Evolutionary conservation across 2,888 invertebrate genomes (phyloP), one percentile per base, ranked within the genome.

Genomic region (Encarsia formosa): DNA sequence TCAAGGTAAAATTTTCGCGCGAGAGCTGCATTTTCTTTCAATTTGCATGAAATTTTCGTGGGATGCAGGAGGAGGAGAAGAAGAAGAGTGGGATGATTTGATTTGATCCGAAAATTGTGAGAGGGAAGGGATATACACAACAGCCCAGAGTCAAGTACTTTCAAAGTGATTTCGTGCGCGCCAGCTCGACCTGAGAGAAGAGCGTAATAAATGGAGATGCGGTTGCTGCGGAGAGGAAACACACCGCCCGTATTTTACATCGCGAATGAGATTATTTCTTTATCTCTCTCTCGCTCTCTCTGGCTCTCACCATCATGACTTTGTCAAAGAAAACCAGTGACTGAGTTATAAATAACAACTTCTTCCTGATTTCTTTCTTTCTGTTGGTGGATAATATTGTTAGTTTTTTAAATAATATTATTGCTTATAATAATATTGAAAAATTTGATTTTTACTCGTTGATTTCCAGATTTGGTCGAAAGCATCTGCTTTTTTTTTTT

Each of bases 91-190:
- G 26, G 48, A 40, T 49, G 29, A 54, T 49, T 49, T 42, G 42
- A 50, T 54, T 54, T 42, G 41, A 50, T 49, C 31, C 37, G 31
- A 32, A 48, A 42, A 48, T n/a, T n/a, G n/a, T n/a, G n/a, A n/a
- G 43, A 20, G 20, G 23, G 52, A 44, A 38, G 51, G 57, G 42
- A 22, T 5, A 47, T 50, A n/a, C 50, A 57, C 49, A 56, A 45
- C 41, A 41, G 22, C 44, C 4, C 23, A 24, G 16, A 52, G 58
- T 63, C 61, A 59, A 63, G 61, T 60, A 56, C 56, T 56, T 46
- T 32, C 39, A 42, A 46, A 46, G 46, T 38, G 49, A 49, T 54
- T 54, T 49, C 23, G 6, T n/a, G 16, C 37, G 18, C 20, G 11
- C 38, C 42, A 6, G 26, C 19, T 42, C 15, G 34, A 32, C 29